A percentile compares a stretch with the other conserved stretches of the same genome.
Evolutionary conservation across 2,888 invertebrate species (phyloP).

Genomic region (Drosophila mayaguana): DNA sequence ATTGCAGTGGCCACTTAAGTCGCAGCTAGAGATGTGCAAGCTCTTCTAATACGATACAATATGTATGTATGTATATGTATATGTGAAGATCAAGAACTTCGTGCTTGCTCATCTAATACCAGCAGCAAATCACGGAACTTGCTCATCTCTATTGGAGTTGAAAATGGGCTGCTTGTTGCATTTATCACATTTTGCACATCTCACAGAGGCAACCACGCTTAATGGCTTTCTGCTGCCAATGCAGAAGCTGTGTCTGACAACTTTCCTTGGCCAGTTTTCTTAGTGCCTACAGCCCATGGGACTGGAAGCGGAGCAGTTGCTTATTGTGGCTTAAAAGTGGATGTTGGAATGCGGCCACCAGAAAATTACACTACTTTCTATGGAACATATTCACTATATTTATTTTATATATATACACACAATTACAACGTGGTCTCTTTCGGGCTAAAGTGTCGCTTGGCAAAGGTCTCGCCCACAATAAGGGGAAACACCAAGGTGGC

Average conservation of each 20-base stretch:
- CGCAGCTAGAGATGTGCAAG: neutral
- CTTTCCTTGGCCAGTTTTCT: conserved; percentile 43
- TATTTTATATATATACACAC: conserved; percentile 16
- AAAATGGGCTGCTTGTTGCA: conserved; percentile 61
- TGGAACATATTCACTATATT: conserved; percentile 35
- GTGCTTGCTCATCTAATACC: neutral
- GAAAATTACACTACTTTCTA: conserved; percentile 45
- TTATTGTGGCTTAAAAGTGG: conserved; percentile 43
- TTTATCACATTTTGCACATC: conserved; percentile 70
- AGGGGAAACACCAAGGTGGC: conserved; percentile 97
- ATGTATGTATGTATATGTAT: neutral
- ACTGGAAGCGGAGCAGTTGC: conserved; percentile 11
- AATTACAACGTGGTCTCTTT: conserved; percentile 47
- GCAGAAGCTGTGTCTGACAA: conserved; percentile 38
- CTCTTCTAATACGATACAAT: neutral
- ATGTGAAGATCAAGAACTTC: no score
- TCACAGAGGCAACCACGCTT: conserved; percentile 46
- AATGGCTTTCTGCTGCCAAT: conserved; percentile 64
- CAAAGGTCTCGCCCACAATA: conserved; percentile 98
- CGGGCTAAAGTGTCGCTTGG: conserved; percentile 87
- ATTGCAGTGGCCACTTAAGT: neutral
- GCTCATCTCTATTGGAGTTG: conserved; percentile 36
- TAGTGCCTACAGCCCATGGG: conserved; percentile 3
- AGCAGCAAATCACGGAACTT: neutral
- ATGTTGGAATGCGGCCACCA: conserved; percentile 27